Conservation (phyloP, 2,888 invertebrate genomes). For the Linyphia triangularis region DNA sequence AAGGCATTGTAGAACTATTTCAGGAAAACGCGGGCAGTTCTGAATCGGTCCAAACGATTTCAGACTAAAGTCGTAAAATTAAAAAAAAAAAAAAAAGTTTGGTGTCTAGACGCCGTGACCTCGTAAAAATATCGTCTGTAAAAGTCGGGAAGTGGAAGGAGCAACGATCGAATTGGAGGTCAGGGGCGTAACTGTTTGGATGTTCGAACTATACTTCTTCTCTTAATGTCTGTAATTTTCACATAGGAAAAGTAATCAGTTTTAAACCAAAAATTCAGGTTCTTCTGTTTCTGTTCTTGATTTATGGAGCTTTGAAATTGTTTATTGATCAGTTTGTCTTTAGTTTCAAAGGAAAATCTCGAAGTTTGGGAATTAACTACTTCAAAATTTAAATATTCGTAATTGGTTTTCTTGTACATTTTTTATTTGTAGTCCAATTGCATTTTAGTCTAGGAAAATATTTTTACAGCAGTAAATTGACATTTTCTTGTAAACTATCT, state of each 20-base stretch:
- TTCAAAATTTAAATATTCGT: too few species aligned
- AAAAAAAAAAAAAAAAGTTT: slow-evolving; percentile 11
- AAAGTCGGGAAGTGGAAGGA: slow-evolving; percentile 1
- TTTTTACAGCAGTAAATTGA: too few species aligned
- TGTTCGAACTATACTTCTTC: background rate
- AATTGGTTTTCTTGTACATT: too few species aligned
- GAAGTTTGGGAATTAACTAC: too few species aligned
- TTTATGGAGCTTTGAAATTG: background rate
- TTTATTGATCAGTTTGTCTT: too few species aligned
- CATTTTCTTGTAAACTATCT: too few species aligned
- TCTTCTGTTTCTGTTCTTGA: background rate
- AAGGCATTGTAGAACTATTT: background rate
- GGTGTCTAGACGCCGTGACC: slow-evolving; percentile 69
- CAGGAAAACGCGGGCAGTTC: background rate
- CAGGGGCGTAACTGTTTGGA: slow-evolving; percentile 37
- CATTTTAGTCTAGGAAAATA: too few species aligned
- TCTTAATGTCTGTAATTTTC: background rate
- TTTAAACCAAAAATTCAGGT: background rate
- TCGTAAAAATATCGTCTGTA: slow-evolving; percentile 36
- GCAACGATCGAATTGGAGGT: slow-evolving; percentile 49
- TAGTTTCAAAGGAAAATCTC: too few species aligned
- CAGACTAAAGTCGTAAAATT: slow-evolving; percentile 29
- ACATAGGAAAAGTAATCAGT: background rate
- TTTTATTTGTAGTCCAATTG: too few species aligned
- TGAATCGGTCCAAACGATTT: background rate